Conservation (phyloP, 2,888 invertebrate genomes). For the Sabellastarte sp. region DNA sequence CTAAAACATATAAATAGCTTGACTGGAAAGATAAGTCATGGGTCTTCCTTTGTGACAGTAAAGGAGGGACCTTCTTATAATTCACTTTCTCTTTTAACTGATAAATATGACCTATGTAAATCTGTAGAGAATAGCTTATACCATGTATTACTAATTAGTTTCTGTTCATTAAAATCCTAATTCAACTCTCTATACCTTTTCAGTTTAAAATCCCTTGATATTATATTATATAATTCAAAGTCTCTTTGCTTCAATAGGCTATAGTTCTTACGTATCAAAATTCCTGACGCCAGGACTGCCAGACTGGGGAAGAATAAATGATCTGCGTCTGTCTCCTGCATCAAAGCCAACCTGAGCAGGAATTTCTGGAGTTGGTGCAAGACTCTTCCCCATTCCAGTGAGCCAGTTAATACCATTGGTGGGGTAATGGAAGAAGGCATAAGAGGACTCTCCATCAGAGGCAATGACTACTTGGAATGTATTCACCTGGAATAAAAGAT, state of each 20-base stretch:
- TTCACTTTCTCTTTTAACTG: no score
- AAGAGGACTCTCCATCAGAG: conserved; percentile 77
- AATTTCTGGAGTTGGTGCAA: conserved; percentile 77
- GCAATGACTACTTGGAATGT: conserved; percentile 81
- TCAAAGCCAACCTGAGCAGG: conserved; percentile 92
- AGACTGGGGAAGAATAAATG: conserved; percentile 76
- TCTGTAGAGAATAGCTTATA: no score
- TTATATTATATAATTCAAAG: no score
- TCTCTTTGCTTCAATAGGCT: no score
- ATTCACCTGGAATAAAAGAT: conserved; percentile 65
- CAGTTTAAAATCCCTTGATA: no score
- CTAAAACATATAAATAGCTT: no score
- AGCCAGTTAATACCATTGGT: conserved; percentile 88
- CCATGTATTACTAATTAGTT: no score
- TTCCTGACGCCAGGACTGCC: conserved; percentile 85
- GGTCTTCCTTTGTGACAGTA: no score
- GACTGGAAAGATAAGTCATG: no score
- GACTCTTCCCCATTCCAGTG: conserved; percentile 73
- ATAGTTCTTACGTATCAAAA: conserved; percentile 70
- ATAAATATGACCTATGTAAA: no score
- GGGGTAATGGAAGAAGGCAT: conserved; percentile 83
- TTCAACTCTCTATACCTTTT: no score
- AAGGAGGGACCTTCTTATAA: no score
- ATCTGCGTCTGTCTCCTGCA: conserved; percentile 74
- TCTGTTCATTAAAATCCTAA: conserved; percentile 43